phyloP scores from a whole-genome alignment of 2,888 invertebrate genomes.

The Trichopria drosophilae region DNA sequence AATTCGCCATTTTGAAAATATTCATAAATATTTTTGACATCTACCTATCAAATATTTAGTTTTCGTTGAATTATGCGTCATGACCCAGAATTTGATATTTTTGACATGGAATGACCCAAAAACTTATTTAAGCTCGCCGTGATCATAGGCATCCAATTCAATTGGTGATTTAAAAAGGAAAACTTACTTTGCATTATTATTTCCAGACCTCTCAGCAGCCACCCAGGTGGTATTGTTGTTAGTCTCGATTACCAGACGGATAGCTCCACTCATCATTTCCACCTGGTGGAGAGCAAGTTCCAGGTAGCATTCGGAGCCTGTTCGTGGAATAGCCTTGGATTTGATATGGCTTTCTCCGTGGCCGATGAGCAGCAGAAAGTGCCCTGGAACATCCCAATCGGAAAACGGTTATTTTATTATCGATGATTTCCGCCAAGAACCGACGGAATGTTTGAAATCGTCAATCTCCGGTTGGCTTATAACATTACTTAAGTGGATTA shows the following conservation, averaged over 20 bases:
- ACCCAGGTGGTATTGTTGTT: constrained; percentile 56
- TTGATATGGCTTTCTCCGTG: constrained; percentile 50
- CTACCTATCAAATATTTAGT: no score
- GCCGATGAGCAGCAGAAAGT: constrained; percentile 71
- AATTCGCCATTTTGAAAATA: no score
- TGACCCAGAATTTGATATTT: no score
- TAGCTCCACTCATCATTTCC: constrained; percentile 57
- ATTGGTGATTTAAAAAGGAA: not conserved
- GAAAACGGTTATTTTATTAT: no score
- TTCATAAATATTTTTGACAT: no score
- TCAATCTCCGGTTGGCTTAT: no score
- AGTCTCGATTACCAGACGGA: constrained; percentile 58
- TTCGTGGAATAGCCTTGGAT: constrained; percentile 54
- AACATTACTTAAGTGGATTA: no score
- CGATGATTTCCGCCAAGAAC: not conserved
- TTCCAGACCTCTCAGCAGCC: constrained; percentile 55
- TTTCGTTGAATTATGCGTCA: no score
- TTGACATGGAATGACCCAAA: no score
- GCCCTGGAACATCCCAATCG: no score
- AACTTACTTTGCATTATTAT: constrained; percentile 54
- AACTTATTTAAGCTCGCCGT: no score
- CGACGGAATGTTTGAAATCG: not conserved
- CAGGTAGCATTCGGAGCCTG: constrained; percentile 56
- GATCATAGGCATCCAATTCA: not conserved
- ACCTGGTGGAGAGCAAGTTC: constrained; percentile 59